phyloP scores from a whole-genome alignment of 2,888 invertebrate species.

The Stenolophus ochropezus region DNA sequence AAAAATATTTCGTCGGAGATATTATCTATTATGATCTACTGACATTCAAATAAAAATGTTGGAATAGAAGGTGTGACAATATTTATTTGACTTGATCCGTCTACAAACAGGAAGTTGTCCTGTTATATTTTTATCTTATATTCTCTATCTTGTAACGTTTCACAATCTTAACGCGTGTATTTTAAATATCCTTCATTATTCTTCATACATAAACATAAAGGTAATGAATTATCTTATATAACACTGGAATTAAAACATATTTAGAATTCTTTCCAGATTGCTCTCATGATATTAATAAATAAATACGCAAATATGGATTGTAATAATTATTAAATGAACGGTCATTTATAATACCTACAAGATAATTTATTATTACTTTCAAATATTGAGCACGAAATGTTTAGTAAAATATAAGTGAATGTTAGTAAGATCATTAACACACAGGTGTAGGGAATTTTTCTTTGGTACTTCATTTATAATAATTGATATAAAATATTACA shows the following conservation, averaged over 20 bases:
- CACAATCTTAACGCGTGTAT: no score
- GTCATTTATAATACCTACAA: not conserved
- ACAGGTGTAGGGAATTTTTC: not conserved
- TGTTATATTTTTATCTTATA: no score
- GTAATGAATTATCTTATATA: slow-evolving; percentile 1
- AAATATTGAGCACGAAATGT: not conserved
- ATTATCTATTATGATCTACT: no score
- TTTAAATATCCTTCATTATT: slow-evolving; percentile 33
- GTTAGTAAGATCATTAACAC: not conserved
- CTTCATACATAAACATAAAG: slow-evolving; percentile 24
- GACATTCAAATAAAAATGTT: no score
- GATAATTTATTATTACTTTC: not conserved
- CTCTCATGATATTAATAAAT: not conserved
- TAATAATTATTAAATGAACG: not conserved
- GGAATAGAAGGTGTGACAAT: no score
- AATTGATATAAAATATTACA: not conserved
- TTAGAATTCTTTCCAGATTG: slow-evolving; percentile 13
- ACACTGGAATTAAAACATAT: slow-evolving; percentile 20
- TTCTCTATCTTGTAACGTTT: not conserved
- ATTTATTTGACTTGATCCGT: no score
- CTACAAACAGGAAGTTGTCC: no score
- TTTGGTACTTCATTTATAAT: not conserved
- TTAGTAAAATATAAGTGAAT: not conserved
- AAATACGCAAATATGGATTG: not conserved
- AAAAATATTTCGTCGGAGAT: no score